Conservation (phyloP, 2,888 invertebrate species). For the Drosophila gaucha region DNA sequence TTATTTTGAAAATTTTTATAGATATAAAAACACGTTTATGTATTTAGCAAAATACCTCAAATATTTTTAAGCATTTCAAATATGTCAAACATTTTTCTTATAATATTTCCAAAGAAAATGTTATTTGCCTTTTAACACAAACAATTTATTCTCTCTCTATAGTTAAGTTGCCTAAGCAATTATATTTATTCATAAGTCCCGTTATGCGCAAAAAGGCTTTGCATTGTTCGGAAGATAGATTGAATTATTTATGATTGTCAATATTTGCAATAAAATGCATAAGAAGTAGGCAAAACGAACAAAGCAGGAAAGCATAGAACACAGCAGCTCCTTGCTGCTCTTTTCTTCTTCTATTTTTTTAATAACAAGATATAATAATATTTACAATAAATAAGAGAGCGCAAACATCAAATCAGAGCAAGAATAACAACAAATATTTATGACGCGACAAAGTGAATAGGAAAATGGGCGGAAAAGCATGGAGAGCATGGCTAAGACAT, state of each 20-base stretch:
- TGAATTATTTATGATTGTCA: constrained; percentile 73
- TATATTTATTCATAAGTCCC: constrained; percentile 55
- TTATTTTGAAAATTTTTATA: background rate
- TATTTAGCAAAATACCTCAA: background rate
- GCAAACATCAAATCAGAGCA: constrained; percentile 62
- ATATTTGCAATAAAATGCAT: constrained; percentile 58
- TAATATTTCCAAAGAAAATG: too few relatives aligned
- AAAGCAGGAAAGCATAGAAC: constrained; percentile 5
- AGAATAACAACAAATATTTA: constrained; percentile 62
- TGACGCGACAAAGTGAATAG: constrained; percentile 53
- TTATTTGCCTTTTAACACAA: background rate
- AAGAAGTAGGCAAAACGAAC: constrained; percentile 17
- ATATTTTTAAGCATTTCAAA: background rate
- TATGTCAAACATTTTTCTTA: background rate
- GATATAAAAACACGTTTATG: too few relatives aligned
- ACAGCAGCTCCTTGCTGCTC: constrained; percentile 6
- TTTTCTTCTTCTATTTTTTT: constrained; percentile 8
- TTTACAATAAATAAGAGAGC: constrained; percentile 63
- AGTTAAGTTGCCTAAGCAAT: constrained; percentile 36
- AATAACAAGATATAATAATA: constrained; percentile 56
- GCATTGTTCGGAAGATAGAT: constrained; percentile 34
- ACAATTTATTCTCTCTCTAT: too few relatives aligned
- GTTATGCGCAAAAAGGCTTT: constrained; percentile 35
- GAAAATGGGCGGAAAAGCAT: constrained; percentile 25
- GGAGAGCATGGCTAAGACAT: constrained; percentile 21